Evolutionary conservation across 2,113 vertebrate genomes (phyloP), one percentile per base, ranked within the genome.

Genomic region (Heterocephalus glaber): DNA sequence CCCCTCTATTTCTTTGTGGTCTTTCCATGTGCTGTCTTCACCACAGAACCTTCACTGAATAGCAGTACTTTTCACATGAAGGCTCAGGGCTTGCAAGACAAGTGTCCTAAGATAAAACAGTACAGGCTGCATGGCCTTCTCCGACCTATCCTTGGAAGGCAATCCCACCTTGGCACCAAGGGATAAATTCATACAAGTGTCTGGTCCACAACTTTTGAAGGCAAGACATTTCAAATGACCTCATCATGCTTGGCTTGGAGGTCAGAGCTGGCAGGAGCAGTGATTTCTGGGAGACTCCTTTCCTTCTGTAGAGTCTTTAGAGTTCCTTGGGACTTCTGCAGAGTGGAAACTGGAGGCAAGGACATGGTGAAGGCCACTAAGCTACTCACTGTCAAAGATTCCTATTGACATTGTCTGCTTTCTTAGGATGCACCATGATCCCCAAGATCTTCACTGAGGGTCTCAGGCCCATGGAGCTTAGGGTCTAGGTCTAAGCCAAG

Each of bases 231-330:
- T 68, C n/a, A 77, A 63, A 22, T 84, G 54, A 77, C 28, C 89
- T 88, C 63, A 66, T 82, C 70, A 35, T 35, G 60, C 77, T 47
- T 47, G 9, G 38, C 19, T 60, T 74, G 35, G 86, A 65, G 47
- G 91, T 8, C 26, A 52, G 13, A 7, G 72, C 70, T 91, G 22
- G 20, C 33, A 68, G 47, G 52, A 44, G 17, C 66, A 63, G 20
- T 65, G 20, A 84, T 74, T 94, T 96, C 68, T 90, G 63, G 68
- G 70, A 90, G 12, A 54, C 22, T 65, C 22, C 19, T 74, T 84
- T 95, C 33, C 9, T 66, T 82, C 47, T 87, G 3, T 70, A 38
- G 56, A 90, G 58, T 1, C 17, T 89, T 77, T 17, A 35, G 10
- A 38, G 11, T 63, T 70, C 35, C 26, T 26, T 49, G n/a, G 65